Base-by-base conservation (phyloP, 1,140 invertebrate species). In the Drosophila auraria region DNA sequence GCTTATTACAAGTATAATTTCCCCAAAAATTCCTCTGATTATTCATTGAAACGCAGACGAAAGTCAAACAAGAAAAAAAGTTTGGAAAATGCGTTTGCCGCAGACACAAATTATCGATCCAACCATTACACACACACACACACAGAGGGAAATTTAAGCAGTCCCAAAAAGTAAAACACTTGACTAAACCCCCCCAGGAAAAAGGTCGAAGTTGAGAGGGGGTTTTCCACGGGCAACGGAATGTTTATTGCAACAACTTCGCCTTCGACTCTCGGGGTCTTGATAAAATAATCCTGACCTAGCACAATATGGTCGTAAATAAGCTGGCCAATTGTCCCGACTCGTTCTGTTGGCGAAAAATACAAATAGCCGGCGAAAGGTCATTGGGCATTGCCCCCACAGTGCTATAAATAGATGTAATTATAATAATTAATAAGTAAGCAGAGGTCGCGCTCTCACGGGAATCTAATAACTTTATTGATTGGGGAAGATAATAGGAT, bases 231-330 rank as follows among this genome's bases (percentile, higher is more conserved):
- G 80, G 79, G 75, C 61, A 80, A 76, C 47, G 72, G 63, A 75
- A 80, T 68, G 59, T 76, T 54, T 73, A 40, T 73, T 54, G 69
- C 38, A 17, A 69, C 44, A 33, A 70, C 64, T 69, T 58, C 33
- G 25, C 20, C 61, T 69, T 50, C 45, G 59, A 61, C 57, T 83
- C 75, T 36, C 33, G 33, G 33, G 47, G 79, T 64, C 77, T 83
- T 84, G 65, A 81, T 83, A 83, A 78, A 84, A 78, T 80, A 83
- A 73, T 84, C 82, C 77, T 84, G 82, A 83, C 82, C 82, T 83
- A 81, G 59, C 82, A 65, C 82, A 83, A 83, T 81, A 72, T 47
- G 36, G 56, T 63, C 70, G 78, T 69, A 77, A 80, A 77, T 77
- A 84, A 84, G 62, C 57, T 66, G 63, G 42, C 54, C 65, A 62